These are phyloP conservation scores for Diachasma alloeum DNA, from an alignment of 1,140 invertebrate genomes.

Conservation along the genomic window DNA sequence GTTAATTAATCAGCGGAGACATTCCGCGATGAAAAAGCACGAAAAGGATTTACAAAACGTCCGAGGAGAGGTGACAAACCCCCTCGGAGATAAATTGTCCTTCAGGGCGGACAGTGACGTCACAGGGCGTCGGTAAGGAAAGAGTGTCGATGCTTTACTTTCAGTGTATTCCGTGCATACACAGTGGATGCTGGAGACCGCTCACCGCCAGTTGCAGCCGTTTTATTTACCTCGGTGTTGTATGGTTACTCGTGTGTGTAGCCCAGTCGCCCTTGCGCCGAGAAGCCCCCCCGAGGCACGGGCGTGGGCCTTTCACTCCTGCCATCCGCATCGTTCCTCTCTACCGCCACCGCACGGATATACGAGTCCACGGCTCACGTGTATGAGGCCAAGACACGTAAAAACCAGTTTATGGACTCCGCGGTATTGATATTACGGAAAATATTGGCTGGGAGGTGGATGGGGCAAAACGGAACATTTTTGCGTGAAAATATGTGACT, in stretches of 20 bases:
- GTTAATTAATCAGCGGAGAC: neutral
- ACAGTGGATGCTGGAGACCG: neutral
- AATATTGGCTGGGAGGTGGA: too few species aligned
- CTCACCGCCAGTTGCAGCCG: neutral
- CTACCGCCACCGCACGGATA: conserved; percentile 25
- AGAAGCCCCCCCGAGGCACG: conserved; percentile 63
- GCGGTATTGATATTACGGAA: neutral
- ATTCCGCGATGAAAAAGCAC: neutral
- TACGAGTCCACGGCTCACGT: conserved; percentile 29
- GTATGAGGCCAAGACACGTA: conserved; percentile 16
- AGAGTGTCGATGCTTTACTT: conserved; percentile 7
- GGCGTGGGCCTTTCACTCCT: conserved; percentile 67
- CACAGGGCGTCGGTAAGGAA: neutral
- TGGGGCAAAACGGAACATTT: too few species aligned
- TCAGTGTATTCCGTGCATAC: neutral
- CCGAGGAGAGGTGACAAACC: neutral
- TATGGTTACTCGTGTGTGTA: neutral
- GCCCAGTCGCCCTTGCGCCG: conserved; percentile 64
- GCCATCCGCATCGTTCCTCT: conserved; percentile 55
- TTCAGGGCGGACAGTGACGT: neutral
- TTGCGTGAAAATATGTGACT: too few species aligned
- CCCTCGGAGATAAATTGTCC: neutral
- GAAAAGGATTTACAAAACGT: neutral
- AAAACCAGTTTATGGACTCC: neutral
- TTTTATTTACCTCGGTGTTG: neutral